These are phyloP conservation scores for Vimba vimba DNA, from an alignment of 2,113 vertebrate species.

Conservation along the genomic window DNA sequence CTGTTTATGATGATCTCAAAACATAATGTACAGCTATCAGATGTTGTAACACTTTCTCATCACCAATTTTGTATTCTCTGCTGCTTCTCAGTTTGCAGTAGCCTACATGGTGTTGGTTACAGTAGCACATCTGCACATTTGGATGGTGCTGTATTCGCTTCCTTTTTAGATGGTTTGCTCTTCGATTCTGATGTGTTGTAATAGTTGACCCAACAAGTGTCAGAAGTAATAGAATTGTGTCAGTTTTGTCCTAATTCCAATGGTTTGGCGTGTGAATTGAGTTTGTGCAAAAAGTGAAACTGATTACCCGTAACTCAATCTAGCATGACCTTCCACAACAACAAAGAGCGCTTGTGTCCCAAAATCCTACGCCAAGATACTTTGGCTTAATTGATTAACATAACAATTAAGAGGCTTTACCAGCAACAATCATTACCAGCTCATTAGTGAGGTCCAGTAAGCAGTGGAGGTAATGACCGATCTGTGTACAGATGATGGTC, in stretches of 20 bases:
- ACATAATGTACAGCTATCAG: neutral
- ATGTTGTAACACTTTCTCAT: neutral
- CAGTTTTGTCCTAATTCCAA: constrained; percentile 47
- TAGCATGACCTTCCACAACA: constrained; percentile 42
- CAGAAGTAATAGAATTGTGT: constrained; percentile 2
- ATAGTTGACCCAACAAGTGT: constrained; percentile 18
- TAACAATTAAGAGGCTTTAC: constrained; percentile 41
- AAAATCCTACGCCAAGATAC: constrained; percentile 12
- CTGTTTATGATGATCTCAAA: neutral
- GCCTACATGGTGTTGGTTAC: neutral
- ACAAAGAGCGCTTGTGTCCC: constrained; percentile 29
- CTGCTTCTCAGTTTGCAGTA: constrained; percentile 8
- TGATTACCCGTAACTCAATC: constrained; percentile 43
- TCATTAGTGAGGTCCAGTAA: constrained; percentile 38
- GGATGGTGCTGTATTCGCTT: neutral
- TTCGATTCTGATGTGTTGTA: neutral
- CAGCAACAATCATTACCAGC: neutral
- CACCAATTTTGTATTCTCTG: neutral
- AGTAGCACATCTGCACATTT: constrained; percentile 1
- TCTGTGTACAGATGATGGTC: constrained; percentile 42
- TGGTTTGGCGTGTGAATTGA: constrained; percentile 46
- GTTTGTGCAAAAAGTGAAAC: constrained; percentile 37
- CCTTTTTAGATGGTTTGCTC: neutral
- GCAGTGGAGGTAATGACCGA: constrained; percentile 8
- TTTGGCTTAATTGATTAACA: constrained; percentile 49